Evolutionary conservation across 2,888 invertebrate genomes (phyloP).

Genomic region (Byasa hedistus): DNA sequence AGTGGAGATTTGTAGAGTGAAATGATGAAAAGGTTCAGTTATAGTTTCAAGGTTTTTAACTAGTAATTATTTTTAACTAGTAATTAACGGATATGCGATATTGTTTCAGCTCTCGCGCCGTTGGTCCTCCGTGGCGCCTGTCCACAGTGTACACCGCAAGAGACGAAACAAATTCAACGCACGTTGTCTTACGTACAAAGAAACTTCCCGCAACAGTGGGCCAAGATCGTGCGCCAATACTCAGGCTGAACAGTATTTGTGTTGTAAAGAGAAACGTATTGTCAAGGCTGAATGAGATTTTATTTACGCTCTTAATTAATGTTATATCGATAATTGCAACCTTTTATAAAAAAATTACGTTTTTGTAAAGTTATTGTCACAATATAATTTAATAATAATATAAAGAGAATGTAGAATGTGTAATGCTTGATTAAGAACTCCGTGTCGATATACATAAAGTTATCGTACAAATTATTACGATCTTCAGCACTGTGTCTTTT

Average conservation of each 20-base stretch:
- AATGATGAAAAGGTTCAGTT: too few species aligned
- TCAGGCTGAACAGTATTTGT: constrained; percentile 62
- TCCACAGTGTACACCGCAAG: constrained; percentile 84
- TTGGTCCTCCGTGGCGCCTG: constrained; percentile 86
- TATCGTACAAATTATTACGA: too few species aligned
- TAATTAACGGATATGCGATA: background rate
- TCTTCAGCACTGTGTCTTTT: too few species aligned
- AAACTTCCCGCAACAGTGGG: constrained; percentile 88
- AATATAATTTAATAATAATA: background rate
- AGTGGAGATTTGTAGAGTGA: too few species aligned
- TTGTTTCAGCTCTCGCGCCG: constrained; percentile 84
- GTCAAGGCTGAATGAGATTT: constrained; percentile 21
- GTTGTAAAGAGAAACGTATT: constrained; percentile 25
- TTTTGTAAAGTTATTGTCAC: background rate
- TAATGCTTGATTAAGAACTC: too few species aligned
- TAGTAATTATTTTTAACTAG: background rate
- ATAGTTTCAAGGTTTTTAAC: too few species aligned
- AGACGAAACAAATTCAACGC: constrained; percentile 86
- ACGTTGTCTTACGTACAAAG: constrained; percentile 87
- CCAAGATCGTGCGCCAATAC: constrained; percentile 85
- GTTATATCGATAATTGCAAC: background rate
- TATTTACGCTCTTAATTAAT: constrained; percentile 11
- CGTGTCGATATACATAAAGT: too few species aligned
- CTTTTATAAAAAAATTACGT: background rate
- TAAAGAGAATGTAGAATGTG: background rate